phyloP scores from a whole-genome alignment of 2,888 invertebrate species.

The Drosophila cyrtoloma region DNA sequence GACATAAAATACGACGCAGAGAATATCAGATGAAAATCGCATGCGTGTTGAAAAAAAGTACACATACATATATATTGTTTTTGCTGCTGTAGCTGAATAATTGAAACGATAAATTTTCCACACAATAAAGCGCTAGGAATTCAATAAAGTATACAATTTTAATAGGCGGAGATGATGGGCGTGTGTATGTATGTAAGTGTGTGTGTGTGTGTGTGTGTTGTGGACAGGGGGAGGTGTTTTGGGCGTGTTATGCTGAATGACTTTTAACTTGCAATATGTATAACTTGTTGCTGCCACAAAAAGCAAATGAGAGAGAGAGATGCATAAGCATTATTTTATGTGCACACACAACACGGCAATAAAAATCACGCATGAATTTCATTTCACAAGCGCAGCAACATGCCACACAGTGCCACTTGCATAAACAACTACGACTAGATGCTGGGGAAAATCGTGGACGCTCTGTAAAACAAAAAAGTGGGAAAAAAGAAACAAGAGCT shows the following conservation, averaged over 20 bases:
- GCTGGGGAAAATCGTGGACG: conserved; percentile 6
- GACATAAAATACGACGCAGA: conserved; percentile 44
- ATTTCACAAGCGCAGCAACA: conserved; percentile 45
- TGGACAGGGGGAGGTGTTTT: conserved; percentile 6
- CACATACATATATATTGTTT: background rate
- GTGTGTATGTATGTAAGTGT: background rate
- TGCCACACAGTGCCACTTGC: conserved; percentile 44
- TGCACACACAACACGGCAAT: conserved; percentile 72
- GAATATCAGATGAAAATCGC: conserved; percentile 46
- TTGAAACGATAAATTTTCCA: conserved; percentile 77
- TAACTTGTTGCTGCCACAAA: conserved; percentile 67
- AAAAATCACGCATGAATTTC: conserved; percentile 78
- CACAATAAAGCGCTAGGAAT: conserved; percentile 73
- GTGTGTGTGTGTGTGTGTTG: background rate
- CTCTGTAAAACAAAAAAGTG: background rate
- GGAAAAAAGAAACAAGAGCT: background rate
- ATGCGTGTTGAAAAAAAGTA: conserved; percentile 31
- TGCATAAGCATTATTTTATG: conserved; percentile 75
- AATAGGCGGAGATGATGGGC: conserved; percentile 14
- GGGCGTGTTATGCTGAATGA: conserved; percentile 42
- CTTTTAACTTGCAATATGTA: conserved; percentile 53
- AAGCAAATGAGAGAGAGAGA: conserved; percentile 20
- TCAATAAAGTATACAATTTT: conserved; percentile 75
- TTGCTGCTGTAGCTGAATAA: conserved; percentile 55
- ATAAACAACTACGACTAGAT: conserved; percentile 37